phyloP scores from a whole-genome alignment of 2,888 invertebrate species.

The Bombylius major region DNA sequence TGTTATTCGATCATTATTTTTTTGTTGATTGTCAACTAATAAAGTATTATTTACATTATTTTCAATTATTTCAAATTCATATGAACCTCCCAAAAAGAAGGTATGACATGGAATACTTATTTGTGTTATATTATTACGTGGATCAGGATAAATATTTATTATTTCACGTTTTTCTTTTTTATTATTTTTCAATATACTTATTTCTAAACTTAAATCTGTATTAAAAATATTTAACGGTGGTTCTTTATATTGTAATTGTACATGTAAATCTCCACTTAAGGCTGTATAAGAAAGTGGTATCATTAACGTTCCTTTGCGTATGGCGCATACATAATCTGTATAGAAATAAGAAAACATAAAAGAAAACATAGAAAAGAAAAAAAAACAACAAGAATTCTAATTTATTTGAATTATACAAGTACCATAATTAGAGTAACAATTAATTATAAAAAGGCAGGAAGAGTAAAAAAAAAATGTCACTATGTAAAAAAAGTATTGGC shows the following conservation, averaged over 20 bases:
- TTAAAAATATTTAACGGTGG: conserved; percentile 3
- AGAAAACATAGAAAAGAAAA: neutral
- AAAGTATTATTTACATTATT: conserved; percentile 14
- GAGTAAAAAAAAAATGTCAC: too few relatives aligned
- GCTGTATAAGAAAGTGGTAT: conserved; percentile 66
- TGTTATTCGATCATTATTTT: conserved; percentile 27
- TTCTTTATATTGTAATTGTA: conserved; percentile 44
- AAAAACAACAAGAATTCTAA: neutral
- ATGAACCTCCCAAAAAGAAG: conserved; percentile 58
- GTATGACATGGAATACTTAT: conserved; percentile 56
- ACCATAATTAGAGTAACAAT: too few relatives aligned
- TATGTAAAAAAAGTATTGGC: too few relatives aligned
- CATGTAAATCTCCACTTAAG: conserved; percentile 64
- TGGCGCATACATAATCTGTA: conserved; percentile 34
- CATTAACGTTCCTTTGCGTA: conserved; percentile 43
- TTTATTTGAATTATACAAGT: too few relatives aligned
- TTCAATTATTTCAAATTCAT: conserved; percentile 39
- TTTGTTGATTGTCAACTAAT: conserved; percentile 5
- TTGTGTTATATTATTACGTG: conserved; percentile 30
- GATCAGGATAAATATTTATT: conserved; percentile 14
- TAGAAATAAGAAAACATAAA: conserved; percentile 2
- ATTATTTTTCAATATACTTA: conserved; percentile 34
- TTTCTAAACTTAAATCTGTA: conserved; percentile 34
- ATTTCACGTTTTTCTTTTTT: conserved; percentile 21
- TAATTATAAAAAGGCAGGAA: neutral